Percentiles rank a stretch among this genome's conserved stretches.
Conservation (phyloP, 2,113 vertebrate species). For the Physeter macrocephalus region DNA sequence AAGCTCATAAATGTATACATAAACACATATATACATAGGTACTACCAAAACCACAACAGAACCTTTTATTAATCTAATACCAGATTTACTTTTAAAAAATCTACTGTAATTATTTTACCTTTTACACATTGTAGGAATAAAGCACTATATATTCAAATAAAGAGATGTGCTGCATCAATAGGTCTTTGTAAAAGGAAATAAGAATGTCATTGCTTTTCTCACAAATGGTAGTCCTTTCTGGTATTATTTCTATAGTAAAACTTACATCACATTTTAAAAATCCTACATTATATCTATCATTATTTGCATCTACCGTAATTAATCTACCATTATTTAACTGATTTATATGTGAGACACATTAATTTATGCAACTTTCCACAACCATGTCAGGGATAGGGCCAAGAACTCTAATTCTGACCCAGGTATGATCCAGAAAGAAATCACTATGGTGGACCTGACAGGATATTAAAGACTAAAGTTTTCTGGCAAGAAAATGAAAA, state of each 20-base stretch:
- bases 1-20: neutral
- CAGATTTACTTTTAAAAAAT: neutral
- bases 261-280: neutral
- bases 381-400: neutral
- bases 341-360: neutral
- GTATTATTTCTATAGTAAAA: neutral
- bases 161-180: neutral
- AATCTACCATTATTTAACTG: neutral
- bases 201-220: neutral
- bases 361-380: neutral
- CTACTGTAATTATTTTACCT: neutral
- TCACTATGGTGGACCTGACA: neutral
- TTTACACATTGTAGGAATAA: neutral
- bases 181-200: neutral
- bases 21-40: neutral
- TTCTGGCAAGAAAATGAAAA: conserved; percentile 5
- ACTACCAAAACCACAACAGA: conserved; percentile 1
- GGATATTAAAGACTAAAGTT: neutral
- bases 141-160: neutral
- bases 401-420: neutral
- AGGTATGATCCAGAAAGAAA: conserved; percentile 25
- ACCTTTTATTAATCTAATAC: neutral
- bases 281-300: neutral
- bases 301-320: neutral
- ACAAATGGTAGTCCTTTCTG: neutral